Conservation (phyloP, 2,797 vertebrate genomes). For the Brachymystax lenok region DNA sequence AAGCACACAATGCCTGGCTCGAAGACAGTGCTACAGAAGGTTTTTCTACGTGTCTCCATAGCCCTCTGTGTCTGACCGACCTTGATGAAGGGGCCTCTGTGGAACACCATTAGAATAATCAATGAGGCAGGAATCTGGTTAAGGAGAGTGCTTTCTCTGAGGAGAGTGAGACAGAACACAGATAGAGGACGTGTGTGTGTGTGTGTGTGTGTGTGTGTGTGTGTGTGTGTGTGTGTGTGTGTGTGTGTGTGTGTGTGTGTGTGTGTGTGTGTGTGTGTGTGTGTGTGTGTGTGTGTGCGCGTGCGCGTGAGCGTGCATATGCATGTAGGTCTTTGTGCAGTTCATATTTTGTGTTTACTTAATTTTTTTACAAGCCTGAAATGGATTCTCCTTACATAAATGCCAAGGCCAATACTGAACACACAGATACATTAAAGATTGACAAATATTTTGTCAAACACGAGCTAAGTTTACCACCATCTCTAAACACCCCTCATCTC, state of each 20-base stretch:
- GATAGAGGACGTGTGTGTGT: neutral
- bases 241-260: too few relatives aligned
- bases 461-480: neutral
- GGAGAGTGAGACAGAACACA: constrained; percentile 30
- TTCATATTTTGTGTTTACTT: neutral
- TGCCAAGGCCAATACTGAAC: neutral
- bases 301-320: too few relatives aligned
- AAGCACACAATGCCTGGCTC: constrained; percentile 19
- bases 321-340: neutral
- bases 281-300: too few relatives aligned
- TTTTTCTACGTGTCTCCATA: constrained; percentile 34
- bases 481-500: neutral
- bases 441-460: neutral
- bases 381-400: constrained; percentile 4
- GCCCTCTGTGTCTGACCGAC: constrained; percentile 49
- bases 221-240: too few relatives aligned
- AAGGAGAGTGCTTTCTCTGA: constrained; percentile 69
- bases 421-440: neutral
- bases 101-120: constrained; percentile 70
- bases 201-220: too few relatives aligned
- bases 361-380: neutral
- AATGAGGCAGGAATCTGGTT: constrained; percentile 72
- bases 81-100: constrained; percentile 44
- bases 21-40: neutral
- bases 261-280: too few relatives aligned